Base-by-base conservation (phyloP, 2,113 vertebrate species). In the Siniperca knerii region DNA sequence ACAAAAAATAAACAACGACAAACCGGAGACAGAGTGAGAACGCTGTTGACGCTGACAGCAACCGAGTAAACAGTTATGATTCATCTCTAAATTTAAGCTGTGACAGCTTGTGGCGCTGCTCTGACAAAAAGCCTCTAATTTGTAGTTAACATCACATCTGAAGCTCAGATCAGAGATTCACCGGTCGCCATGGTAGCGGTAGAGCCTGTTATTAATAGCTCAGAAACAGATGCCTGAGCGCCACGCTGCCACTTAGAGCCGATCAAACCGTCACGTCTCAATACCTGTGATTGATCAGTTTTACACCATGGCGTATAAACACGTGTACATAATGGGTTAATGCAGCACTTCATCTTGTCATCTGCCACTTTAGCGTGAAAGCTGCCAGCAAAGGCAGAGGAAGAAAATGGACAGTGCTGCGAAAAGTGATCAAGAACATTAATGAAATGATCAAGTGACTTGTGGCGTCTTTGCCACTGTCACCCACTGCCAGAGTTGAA, bases 201-300 rank as follows among this genome's bases (percentile, higher is more conserved):
- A 85, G 70, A 81, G 69, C 54, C 5, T 52, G 70, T 72, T 95
- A 94, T 92, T 92, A 95, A 94, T 95, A 96, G 86, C 77, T 25
- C 25, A 67, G 60, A 87, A 93, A 90, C 94, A 95, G 92, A 95
- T 94, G 93, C 88, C 92, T 72, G 83, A 80, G 77, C 83, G 83
- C 76, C 84, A 48, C 69, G 71, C 77, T 85, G 78, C 81, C 87
- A 86, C 85, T 83, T 83, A 87, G 71, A 80, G 85, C 82, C 50
- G 83, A 88, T 87, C 48, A 86, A 84, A 70, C 57, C 6, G 50
- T 58, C 65, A 75, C 62, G 71, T 90, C 81, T 85, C 82, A 88
- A 92, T 94, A 94, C 90, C 93, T 91, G 78, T 79, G 88, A 92
- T 87, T 95, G 94, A 94, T 92, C 77, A 88, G 85, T 91, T 93